Conservation (phyloP, 2,888 invertebrate species). For the Sarcophaga variegata region DNA sequence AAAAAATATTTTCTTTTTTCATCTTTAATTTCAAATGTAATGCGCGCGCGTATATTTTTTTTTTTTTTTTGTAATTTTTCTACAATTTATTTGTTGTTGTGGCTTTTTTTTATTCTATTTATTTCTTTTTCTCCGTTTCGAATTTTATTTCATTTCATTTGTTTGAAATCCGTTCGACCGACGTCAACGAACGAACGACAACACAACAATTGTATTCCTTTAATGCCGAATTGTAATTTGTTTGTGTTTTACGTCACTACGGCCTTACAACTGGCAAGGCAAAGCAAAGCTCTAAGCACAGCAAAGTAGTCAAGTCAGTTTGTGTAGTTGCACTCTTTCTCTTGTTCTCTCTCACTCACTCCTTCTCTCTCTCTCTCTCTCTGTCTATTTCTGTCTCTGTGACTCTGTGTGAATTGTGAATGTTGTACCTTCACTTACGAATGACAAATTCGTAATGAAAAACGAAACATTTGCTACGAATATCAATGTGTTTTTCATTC, state of each 20-base stretch:
- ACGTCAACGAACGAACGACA: conserved; percentile 4
- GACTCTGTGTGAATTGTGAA: conserved; percentile 67
- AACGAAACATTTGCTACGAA: conserved; percentile 70
- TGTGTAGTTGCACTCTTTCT: background rate
- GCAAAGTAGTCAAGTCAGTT: background rate
- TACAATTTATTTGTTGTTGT: conserved; percentile 9
- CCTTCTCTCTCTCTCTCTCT: background rate
- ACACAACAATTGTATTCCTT: conserved; percentile 51
- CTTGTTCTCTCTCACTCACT: background rate
- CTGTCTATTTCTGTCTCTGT: background rate
- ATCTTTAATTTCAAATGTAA: conserved; percentile 58
- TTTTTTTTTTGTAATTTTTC: conserved; percentile 18
- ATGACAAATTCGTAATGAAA: conserved; percentile 81
- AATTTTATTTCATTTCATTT: conserved; percentile 43
- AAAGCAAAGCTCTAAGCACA: background rate
- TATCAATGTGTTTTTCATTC: conserved; percentile 68
- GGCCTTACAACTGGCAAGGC: background rate
- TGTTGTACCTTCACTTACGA: conserved; percentile 80
- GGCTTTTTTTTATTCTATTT: background rate
- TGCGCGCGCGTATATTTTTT: conserved; percentile 63
- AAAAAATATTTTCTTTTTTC: conserved; percentile 23
- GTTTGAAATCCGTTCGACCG: conserved; percentile 43
- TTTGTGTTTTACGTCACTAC: conserved; percentile 50
- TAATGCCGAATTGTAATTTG: conserved; percentile 12
- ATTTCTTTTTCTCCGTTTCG: conserved; percentile 4